A percentile compares a stretch with the other conserved stretches of the same genome.
Evolutionary conservation across 2,888 invertebrate genomes (phyloP).

Genomic region (Eustalomyia histrio): DNA sequence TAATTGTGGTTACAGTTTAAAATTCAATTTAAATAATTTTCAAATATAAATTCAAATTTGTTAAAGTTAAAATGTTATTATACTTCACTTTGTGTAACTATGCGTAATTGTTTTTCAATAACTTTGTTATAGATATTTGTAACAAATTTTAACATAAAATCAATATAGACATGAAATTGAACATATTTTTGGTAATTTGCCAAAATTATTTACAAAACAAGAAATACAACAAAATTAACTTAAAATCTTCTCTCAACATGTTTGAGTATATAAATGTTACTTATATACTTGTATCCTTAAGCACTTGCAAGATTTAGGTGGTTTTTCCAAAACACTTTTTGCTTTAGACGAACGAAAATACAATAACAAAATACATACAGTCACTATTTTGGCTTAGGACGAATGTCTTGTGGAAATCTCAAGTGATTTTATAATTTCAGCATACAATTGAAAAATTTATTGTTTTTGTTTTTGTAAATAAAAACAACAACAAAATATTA

Average conservation of each 20-base stretch:
- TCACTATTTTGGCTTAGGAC: too few relatives aligned
- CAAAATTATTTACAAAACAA: background rate
- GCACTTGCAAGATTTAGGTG: background rate
- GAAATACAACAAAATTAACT: background rate
- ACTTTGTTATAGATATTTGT: background rate
- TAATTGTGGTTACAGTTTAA: too few relatives aligned
- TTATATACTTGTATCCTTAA: background rate
- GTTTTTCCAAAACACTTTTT: too few relatives aligned
- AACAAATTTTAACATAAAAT: background rate
- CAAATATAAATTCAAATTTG: background rate
- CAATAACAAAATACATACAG: too few relatives aligned
- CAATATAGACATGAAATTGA: background rate
- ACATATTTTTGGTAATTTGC: background rate
- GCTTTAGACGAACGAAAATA: too few relatives aligned
- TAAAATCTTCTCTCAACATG: background rate
- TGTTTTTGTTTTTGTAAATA: too few relatives aligned
- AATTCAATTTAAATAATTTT: too few relatives aligned
- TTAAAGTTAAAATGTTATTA: background rate
- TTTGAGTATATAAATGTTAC: background rate
- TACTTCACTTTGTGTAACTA: background rate
- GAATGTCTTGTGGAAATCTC: too few relatives aligned
- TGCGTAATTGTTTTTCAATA: background rate
- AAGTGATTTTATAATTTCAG: background rate
- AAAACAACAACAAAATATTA: too few relatives aligned
- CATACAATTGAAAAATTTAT: background rate